Evolutionary conservation across 2,888 invertebrate species (phyloP), one percentile per base, ranked within the genome.

Genomic region (Nephrotoma flavescens): DNA sequence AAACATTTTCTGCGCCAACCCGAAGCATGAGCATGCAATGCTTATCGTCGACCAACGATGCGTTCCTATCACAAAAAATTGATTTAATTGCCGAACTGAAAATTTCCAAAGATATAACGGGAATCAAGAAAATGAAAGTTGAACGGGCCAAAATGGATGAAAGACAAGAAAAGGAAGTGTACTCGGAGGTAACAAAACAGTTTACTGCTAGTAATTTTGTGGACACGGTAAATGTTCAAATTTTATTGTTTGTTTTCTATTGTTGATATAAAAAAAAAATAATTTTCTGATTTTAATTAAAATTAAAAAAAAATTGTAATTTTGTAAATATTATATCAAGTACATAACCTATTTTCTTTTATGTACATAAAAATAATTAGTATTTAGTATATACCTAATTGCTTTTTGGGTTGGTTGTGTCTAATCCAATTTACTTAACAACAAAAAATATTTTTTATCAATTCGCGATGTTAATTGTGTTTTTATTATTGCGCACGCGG

Each of bases 11-110:
- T n/a, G 96, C 96, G n/a, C 96, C 96, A 7, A 94, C 94, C 0
- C 93, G 96, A 87, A 96, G 96, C 89, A 94, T 96, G 89, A 96
- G 96, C 89, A 93, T 96, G 91, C 95, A 95, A 90, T 95, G 95
- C 89, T 91, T 95, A 57, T 93, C 95, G 87, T 94, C 93, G 87
- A 92, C 93, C 88, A 92, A 93, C 83, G 96, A 96, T 88, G 94
- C 95, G 85, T 96, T 95, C 92, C 93, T 95, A 89, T 93, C 94
- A 86, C 95, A 94, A 88, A 97, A 97, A 91, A 96, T 95, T 42
- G 97, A 97, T 91, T 92, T 98, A 86, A 98, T 98, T 88, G 97
- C 97, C 85, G 98, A 98, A 90, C 92, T 98, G 87, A 98, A 98
- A 91, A 95, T 97, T 93, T 97, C 97, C 84, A 97, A 96, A 91